Evolutionary conservation across 1,140 invertebrate species (phyloP).

Genomic region (Galleria mellonella): DNA sequence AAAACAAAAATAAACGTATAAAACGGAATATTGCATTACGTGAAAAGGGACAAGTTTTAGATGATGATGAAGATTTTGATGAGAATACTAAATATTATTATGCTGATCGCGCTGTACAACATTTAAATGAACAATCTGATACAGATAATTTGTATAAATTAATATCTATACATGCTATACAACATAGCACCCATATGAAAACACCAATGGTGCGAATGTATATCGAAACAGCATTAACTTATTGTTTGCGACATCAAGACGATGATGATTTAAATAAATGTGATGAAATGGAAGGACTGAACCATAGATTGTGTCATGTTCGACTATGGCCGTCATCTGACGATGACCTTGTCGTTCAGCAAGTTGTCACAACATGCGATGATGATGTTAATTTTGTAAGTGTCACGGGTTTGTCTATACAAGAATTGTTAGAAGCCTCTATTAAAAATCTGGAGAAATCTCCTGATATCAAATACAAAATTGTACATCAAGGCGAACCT

Average conservation of each 20-base stretch:
- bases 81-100: constrained; percentile 47
- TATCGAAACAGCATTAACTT: constrained; percentile 50
- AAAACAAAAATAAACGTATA: constrained; percentile 3
- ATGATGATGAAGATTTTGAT: constrained; percentile 40
- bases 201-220: constrained; percentile 37
- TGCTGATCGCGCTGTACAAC: constrained; percentile 34
- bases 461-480: constrained; percentile 29
- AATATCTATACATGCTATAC: constrained; percentile 35
- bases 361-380: constrained; percentile 36
- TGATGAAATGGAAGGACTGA: constrained; percentile 42
- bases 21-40: constrained; percentile 5
- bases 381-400: constrained; percentile 32
- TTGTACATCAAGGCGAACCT: constrained; percentile 35
- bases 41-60: constrained; percentile 20
- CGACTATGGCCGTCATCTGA: constrained; percentile 37
- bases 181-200: constrained; percentile 30
- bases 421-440: constrained; percentile 27
- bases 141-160: constrained; percentile 48
- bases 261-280: constrained; percentile 25
- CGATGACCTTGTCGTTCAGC: constrained; percentile 39
- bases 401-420: constrained; percentile 29
- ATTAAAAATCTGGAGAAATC: constrained; percentile 30
- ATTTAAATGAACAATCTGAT: constrained; percentile 31
- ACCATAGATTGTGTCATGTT: constrained; percentile 39
- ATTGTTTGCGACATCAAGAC: constrained; percentile 33